These are phyloP conservation scores for Oeneis ivallda DNA, from an alignment of 2,888 invertebrate species.

Conservation along the genomic window DNA sequence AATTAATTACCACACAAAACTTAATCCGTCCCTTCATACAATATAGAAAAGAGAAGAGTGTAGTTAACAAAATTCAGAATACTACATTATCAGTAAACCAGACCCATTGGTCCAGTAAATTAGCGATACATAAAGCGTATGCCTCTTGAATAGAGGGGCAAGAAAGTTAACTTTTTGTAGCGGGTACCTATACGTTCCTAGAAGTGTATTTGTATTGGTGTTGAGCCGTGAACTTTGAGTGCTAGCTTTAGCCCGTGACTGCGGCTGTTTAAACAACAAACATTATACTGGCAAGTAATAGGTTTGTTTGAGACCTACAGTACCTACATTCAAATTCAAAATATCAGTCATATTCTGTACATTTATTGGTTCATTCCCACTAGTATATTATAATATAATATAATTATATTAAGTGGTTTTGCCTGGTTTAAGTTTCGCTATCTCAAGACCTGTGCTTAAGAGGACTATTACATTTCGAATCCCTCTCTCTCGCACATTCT, in stretches of 20 bases:
- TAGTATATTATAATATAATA: too few relatives aligned
- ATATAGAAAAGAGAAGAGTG: too few relatives aligned
- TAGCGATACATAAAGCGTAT: background rate
- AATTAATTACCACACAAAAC: background rate
- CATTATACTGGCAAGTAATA: background rate
- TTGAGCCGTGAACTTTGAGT: conserved; percentile 17
- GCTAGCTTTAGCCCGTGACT: conserved; percentile 18
- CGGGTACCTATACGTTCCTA: conserved; percentile 8
- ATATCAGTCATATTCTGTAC: background rate
- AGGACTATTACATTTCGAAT: too few relatives aligned
- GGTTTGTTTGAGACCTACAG: background rate
- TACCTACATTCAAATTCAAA: background rate
- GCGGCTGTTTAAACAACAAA: conserved; percentile 11
- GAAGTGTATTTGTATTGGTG: conserved; percentile 16
- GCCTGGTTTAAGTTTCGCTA: too few relatives aligned
- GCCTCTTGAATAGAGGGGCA: background rate
- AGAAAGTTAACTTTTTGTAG: background rate
- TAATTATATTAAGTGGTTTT: too few relatives aligned
- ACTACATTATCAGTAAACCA: too few relatives aligned
- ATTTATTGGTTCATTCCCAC: too few relatives aligned
- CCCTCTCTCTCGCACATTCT: too few relatives aligned
- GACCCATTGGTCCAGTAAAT: background rate
- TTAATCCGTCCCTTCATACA: background rate
- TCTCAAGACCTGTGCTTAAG: too few relatives aligned
- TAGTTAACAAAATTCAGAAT: too few relatives aligned